Conservation (phyloP, 2,113 vertebrate species). For the Emydura subglobosa region DNA sequence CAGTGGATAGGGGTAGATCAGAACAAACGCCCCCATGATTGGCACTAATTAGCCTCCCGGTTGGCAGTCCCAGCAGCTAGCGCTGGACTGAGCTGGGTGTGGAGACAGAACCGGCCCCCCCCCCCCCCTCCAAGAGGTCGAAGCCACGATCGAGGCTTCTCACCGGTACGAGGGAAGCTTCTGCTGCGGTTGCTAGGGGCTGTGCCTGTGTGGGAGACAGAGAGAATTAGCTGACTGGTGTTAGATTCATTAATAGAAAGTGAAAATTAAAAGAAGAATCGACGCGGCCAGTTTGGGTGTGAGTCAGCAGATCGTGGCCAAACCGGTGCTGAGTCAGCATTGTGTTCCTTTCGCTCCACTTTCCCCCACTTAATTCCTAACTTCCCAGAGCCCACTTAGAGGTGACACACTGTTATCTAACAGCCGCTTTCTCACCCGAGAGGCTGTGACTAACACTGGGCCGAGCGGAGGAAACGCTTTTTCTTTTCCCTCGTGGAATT, state of each 20-base stretch:
- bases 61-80: background rate
- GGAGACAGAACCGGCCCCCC: background rate
- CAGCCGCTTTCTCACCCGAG: conserved; percentile 49
- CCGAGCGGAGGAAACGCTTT: conserved; percentile 10
- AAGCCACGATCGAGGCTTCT: background rate
- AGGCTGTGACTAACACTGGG: conserved; percentile 31
- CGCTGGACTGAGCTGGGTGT: background rate
- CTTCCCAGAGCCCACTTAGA: background rate
- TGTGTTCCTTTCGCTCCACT: background rate
- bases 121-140: background rate
- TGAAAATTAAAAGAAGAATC: background rate
- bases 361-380: background rate
- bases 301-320: background rate
- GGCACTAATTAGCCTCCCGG: background rate
- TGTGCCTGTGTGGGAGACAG: background rate
- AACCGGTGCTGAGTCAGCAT: background rate
- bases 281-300: background rate
- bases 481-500: background rate
- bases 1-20: background rate
- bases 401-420: conserved; percentile 37
- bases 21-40: background rate
- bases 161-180: background rate
- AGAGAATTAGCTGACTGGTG: background rate
- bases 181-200: background rate
- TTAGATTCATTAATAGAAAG: background rate